Conservation (phyloP, 2,797 vertebrate species). For the Acridotheres tristis region DNA sequence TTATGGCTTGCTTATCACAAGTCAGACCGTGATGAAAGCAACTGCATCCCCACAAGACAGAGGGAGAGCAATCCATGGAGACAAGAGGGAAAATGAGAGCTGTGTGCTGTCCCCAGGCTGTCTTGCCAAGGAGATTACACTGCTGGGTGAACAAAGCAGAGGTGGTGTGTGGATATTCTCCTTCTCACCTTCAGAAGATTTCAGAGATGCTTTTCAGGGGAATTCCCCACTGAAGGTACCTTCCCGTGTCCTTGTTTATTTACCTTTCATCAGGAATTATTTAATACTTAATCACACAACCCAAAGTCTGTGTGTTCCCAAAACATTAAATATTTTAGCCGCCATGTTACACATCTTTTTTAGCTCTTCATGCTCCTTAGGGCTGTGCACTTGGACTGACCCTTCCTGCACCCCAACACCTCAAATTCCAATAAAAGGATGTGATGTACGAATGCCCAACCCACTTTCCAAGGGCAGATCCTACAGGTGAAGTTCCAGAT, state of each 20-base stretch:
- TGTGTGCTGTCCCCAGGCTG: not conserved
- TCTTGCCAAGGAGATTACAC: not conserved
- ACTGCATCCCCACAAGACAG: not conserved
- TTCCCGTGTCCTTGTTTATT: not conserved
- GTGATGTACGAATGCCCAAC: not conserved
- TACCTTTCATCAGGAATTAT: not conserved
- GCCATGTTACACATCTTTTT: accelerated
- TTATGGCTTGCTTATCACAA: not conserved
- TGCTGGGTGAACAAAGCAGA: not conserved
- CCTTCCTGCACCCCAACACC: not conserved
- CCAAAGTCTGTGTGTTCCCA: not conserved
- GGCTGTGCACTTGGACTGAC: not conserved
- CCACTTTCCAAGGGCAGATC: not conserved
- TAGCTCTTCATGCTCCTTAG: not conserved
- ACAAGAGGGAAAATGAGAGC: not conserved
- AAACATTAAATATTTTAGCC: not conserved
- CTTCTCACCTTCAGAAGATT: not conserved
- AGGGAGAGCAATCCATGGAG: not conserved
- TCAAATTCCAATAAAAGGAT: not conserved
- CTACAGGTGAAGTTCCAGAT: not conserved
- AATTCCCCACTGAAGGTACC: not conserved
- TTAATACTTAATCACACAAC: not conserved
- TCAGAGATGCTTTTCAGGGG: not conserved
- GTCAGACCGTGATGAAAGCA: not conserved
- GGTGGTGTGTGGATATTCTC: not conserved